Base-by-base conservation (phyloP, 2,113 vertebrate species). In the Corythornis madagascariensis region DNA sequence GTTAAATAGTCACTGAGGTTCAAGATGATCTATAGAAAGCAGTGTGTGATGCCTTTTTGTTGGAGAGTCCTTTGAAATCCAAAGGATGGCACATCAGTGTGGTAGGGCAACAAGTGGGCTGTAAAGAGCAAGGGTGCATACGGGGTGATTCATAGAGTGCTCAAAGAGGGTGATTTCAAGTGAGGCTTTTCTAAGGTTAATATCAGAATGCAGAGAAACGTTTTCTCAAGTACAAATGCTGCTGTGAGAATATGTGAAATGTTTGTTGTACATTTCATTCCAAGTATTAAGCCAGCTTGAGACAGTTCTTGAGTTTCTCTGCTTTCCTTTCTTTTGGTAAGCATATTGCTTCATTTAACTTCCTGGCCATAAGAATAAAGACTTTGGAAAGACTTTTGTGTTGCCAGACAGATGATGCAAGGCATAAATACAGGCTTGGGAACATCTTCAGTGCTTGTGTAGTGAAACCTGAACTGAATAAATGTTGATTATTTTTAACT, bases 381-480 rank as follows among this genome's bases (percentile, higher is more conserved):
- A 88, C 86, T 64, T 88, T 86, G 52, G 94, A 96, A 98, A 97
- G 94, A 96, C 97, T 98, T 97, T 95, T 97, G 96, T 95, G 89
- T 97, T 59, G 42, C 97, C 97, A 98, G 98, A 97, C 97, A 97
- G 97, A 98, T 96, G 96, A 97, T 97, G 95, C 96, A 95, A 97
- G 95, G 95, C 95, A 69, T 85, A 83, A 48, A 88, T 84, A 92
- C 82, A 96, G 55, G 89, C 92, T 97, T 97, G 86, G 91, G 95
- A 96, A 96, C 92, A 95, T 97, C 97, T 98, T 95, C 93, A 94
- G 96, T 97, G 96, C 95, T 92, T 95, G 77, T 95, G 83, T 88
- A 97, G 94, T 96, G 86, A 91, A 95, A 93, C 96, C 86, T 96
- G 95, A 96, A 94, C 93, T 38, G 38, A 38, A 95, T 94, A 91